Conservation (phyloP, 2,888 invertebrate species). For the Caenorhabditis sp. region DNA sequence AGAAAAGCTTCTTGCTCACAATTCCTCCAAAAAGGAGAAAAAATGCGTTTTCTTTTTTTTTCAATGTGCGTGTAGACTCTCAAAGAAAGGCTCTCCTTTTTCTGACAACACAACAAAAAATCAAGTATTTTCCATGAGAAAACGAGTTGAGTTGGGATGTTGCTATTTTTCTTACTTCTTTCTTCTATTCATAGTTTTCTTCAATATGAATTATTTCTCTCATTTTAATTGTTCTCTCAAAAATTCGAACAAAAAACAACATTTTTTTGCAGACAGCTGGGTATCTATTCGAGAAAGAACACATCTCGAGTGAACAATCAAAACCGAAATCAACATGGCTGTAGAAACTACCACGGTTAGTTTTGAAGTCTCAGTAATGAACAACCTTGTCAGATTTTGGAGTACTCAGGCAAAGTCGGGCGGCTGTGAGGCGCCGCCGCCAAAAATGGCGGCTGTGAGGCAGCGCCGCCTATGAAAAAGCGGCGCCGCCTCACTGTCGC, state of each 20-base stretch:
- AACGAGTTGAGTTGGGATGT: not conserved
- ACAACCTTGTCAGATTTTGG: no score
- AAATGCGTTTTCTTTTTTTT: not conserved
- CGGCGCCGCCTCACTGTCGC: no score
- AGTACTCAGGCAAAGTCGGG: no score
- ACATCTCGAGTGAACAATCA: not conserved
- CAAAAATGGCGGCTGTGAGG: no score
- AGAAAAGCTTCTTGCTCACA: constrained; percentile 1
- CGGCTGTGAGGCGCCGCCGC: no score
- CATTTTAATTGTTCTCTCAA: not conserved
- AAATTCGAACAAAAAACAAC: not conserved
- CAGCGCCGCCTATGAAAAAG: no score
- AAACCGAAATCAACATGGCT: not conserved
- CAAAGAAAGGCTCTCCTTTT: not conserved
- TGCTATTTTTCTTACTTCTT: not conserved
- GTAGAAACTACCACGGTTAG: not conserved
- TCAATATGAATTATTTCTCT: not conserved
- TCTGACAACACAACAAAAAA: not conserved
- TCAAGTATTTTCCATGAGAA: not conserved
- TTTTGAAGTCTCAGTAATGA: not conserved
- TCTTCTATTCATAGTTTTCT: not conserved
- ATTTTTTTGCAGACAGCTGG: constrained; percentile 7
- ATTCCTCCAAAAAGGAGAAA: not conserved
- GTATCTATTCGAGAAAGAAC: constrained; percentile 4
- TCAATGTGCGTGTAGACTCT: not conserved